Evolutionary conservation across 2,888 invertebrate species (phyloP).

Genomic region (Hirtodrosophila alboralis): DNA sequence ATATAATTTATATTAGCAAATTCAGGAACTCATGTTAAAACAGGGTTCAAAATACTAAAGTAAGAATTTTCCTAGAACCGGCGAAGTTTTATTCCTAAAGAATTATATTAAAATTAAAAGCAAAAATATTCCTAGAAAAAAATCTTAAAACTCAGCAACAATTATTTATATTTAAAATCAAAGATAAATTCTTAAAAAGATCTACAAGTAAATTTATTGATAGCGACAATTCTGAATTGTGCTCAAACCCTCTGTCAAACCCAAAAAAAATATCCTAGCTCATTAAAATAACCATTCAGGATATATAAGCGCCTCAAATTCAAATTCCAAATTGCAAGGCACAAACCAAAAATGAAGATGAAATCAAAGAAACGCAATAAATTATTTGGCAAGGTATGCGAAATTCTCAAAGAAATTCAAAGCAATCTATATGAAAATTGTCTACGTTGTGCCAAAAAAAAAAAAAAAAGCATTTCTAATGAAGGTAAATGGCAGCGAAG

Average conservation of each 20-base stretch:
- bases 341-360: conserved; percentile 31
- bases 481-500: conserved; percentile 57
- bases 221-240: conserved; percentile 8
- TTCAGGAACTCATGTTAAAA: no score
- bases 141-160: no score
- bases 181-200: neutral
- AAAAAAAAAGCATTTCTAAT: conserved; percentile 31
- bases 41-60: no score
- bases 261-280: conserved; percentile 30
- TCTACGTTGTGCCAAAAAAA: conserved; percentile 39
- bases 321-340: conserved; percentile 64
- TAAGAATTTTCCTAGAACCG: no score
- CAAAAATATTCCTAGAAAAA: no score
- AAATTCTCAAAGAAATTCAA: conserved; percentile 52
- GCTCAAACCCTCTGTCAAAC: conserved; percentile 53
- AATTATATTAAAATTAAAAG: no score
- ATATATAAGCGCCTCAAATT: conserved; percentile 58
- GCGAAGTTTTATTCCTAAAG: no score
- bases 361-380: conserved; percentile 66
- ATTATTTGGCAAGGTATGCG: conserved; percentile 62
- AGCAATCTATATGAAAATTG: conserved; percentile 61
- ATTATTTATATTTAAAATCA: no score
- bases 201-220: neutral
- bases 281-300: conserved; percentile 45
- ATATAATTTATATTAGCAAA: no score